Evolutionary conservation across 2,888 invertebrate species (phyloP).

Genomic region (Pachycephus smyrnensis): DNA sequence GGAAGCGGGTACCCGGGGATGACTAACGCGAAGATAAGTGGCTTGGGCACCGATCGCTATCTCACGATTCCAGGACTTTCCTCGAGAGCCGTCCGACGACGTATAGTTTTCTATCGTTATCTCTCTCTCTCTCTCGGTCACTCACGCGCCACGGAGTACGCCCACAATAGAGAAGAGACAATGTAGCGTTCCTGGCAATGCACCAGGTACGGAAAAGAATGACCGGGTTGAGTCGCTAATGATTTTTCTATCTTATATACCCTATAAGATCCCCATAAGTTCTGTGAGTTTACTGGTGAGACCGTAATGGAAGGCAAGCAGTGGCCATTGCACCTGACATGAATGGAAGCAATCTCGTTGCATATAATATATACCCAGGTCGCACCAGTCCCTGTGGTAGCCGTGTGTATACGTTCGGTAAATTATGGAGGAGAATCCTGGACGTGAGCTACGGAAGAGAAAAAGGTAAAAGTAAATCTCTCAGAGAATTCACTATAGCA

Average conservation of each 20-base stretch:
- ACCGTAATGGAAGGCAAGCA: neutral
- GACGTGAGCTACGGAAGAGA: neutral
- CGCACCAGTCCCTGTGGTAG: neutral
- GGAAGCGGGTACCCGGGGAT: neutral
- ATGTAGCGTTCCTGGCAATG: neutral
- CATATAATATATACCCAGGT: slow-evolving; percentile 1
- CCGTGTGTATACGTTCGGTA: neutral
- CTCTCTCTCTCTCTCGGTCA: neutral
- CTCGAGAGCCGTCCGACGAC: neutral
- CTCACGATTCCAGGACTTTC: neutral
- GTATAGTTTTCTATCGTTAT: neutral
- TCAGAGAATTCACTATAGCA: neutral
- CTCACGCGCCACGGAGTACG: neutral
- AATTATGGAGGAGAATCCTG: neutral
- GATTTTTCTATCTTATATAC: neutral
- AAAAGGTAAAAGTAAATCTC: neutral
- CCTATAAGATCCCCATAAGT: neutral
- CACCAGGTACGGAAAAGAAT: neutral
- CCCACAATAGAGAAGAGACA: neutral
- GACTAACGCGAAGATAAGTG: neutral
- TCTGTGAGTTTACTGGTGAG: neutral
- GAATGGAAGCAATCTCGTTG: neutral
- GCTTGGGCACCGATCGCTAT: neutral
- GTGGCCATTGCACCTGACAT: neutral
- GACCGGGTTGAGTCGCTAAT: neutral